Conservation (phyloP, 2,797 vertebrate genomes). For the Sylvilagus floridanus region DNA sequence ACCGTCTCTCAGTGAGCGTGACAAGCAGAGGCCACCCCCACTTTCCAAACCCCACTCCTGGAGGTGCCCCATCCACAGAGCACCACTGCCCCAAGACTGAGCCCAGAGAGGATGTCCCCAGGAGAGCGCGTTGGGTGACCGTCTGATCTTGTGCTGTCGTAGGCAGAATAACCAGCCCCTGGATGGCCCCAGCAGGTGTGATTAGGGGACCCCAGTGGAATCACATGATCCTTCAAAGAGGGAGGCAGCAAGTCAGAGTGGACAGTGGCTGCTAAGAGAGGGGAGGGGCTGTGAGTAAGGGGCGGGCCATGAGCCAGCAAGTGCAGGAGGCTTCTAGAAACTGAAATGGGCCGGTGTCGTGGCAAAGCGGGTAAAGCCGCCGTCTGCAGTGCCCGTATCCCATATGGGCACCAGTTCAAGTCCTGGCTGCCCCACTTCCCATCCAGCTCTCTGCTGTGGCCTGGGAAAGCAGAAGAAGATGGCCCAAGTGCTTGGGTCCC, state of each 20-base stretch:
- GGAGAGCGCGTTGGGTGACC: not conserved
- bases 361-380: no score
- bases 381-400: no score
- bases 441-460: no score
- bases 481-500: no score
- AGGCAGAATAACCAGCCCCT: not conserved
- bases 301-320: not conserved
- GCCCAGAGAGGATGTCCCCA: not conserved
- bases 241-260: not conserved
- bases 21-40: not conserved
- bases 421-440: no score
- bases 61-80: not conserved
- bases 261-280: rapidly evolving
- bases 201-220: not conserved
- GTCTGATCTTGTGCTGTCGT: not conserved
- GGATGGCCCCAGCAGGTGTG: not conserved
- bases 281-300: not conserved
- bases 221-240: not conserved
- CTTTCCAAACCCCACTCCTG: not conserved
- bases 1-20: not conserved
- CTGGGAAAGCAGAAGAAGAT: no score
- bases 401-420: no score
- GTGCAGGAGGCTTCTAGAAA: not conserved
- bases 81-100: not conserved
- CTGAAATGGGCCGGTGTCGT: not conserved